A percentile compares a stretch with the other conserved stretches of the same genome.
Evolutionary conservation across 2,888 invertebrate species (phyloP).

Genomic region (Campopleginae sp.): DNA sequence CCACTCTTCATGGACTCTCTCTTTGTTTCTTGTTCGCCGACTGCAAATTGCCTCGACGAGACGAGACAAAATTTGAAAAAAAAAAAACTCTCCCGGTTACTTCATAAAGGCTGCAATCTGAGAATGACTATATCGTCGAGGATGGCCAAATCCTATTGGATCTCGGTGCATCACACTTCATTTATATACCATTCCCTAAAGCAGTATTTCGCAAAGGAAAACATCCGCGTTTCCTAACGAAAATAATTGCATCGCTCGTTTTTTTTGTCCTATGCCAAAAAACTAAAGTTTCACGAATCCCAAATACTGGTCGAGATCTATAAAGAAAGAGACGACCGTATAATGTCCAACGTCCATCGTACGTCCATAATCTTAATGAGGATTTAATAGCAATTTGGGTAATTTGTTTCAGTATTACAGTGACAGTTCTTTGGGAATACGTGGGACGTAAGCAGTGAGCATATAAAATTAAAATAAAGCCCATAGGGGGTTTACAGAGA

Average conservation of each 20-base stretch:
- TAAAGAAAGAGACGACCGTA: not conserved
- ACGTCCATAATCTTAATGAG: too few species aligned
- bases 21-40: constrained; percentile 45
- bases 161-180: not conserved
- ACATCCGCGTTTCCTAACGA: too few species aligned
- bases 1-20: constrained; percentile 25
- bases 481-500: too few species aligned
- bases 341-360: too few species aligned
- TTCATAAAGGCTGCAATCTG: constrained; percentile 2
- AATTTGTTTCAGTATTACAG: too few species aligned
- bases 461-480: too few species aligned
- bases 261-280: not conserved
- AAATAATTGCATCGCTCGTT: not conserved
- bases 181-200: not conserved
- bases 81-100: not conserved
- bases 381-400: too few species aligned
- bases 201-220: not conserved
- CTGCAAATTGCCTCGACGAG: not conserved
- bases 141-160: constrained; percentile 28
- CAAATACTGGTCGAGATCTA: not conserved
- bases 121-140: not conserved
- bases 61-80: not conserved
- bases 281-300: not conserved
- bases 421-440: too few species aligned
- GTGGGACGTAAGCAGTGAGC: too few species aligned